Conservation (phyloP, 2,797 vertebrate species). For the Ctenochaetus hawaiiensis region DNA sequence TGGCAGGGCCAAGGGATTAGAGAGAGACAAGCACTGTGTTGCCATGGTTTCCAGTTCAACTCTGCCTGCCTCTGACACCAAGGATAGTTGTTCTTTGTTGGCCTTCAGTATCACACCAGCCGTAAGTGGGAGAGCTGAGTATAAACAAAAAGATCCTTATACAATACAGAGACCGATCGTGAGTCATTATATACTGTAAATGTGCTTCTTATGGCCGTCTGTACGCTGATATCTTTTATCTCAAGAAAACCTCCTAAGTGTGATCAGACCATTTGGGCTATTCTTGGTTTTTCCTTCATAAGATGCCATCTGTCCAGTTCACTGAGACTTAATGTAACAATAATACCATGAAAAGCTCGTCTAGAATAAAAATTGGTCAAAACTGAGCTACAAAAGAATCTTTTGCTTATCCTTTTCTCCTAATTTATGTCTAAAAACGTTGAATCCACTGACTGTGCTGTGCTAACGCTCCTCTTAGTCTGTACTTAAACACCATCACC, state of each 20-base stretch:
- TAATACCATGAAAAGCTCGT: slow-evolving; percentile 1
- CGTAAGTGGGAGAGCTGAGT: slow-evolving; percentile 69
- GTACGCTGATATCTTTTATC: slow-evolving; percentile 31
- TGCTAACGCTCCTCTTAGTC: not conserved
- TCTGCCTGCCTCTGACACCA: slow-evolving; percentile 77
- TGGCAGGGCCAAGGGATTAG: slow-evolving; percentile 81
- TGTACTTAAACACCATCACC: not conserved
- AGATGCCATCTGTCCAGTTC: slow-evolving; percentile 62
- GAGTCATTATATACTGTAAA: slow-evolving; percentile 65
- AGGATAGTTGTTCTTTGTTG: slow-evolving; percentile 81
- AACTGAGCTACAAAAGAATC: not conserved
- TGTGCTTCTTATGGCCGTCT: slow-evolving; percentile 38
- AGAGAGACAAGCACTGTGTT: slow-evolving; percentile 84
- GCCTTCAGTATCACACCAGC: slow-evolving; percentile 77
- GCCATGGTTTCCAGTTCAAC: slow-evolving; percentile 88
- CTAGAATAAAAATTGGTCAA: not conserved
- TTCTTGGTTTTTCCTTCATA: slow-evolving; percentile 39
- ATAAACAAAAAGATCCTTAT: slow-evolving; percentile 71
- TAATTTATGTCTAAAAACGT: not conserved
- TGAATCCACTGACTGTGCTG: not conserved
- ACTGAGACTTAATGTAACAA: slow-evolving; percentile 26
- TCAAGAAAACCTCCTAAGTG: slow-evolving; percentile 26
- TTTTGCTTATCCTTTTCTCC: not conserved
- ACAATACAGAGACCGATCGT: slow-evolving; percentile 52
- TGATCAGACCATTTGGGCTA: slow-evolving; percentile 53